Conservation (phyloP, 2,113 vertebrate genomes). For the Echinops telfairi region DNA sequence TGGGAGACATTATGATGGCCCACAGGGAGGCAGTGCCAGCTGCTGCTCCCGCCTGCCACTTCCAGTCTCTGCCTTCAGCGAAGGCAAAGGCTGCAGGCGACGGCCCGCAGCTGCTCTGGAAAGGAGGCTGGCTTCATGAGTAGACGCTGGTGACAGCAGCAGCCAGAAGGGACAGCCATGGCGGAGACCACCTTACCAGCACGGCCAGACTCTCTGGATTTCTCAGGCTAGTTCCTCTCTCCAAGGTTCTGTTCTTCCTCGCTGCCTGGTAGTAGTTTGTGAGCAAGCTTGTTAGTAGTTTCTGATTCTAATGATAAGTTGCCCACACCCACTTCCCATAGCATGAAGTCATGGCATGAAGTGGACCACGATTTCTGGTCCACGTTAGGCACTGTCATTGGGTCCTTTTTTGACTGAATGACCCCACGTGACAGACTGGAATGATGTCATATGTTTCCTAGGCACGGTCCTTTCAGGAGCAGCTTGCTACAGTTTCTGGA, state of each 20-base stretch:
- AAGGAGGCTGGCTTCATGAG: not conserved
- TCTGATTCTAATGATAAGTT: no score
- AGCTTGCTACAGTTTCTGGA: no score
- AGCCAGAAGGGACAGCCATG: not conserved
- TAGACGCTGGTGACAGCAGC: not conserved
- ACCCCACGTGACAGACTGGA: not conserved
- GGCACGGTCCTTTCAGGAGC: not conserved
- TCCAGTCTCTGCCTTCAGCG: not conserved
- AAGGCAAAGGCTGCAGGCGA: not conserved
- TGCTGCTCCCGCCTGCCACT: slow-evolving; percentile 70
- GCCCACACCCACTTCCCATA: not conserved
- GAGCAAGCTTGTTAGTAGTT: no score
- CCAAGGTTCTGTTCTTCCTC: not conserved
- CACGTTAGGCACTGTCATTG: not conserved
- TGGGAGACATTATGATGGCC: slow-evolving; percentile 62
- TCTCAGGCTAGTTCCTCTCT: not conserved
- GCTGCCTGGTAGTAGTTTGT: not conserved
- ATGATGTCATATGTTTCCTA: not conserved
- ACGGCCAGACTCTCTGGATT: not conserved
- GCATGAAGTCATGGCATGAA: not conserved
- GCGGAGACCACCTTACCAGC: not conserved
- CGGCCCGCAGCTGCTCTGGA: not conserved
- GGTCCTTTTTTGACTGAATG: not conserved
- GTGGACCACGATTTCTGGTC: not conserved
- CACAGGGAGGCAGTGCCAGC: slow-evolving; percentile 70